A percentile compares a stretch with the other conserved stretches of the same genome.
Evolutionary conservation across 2,113 vertebrate genomes (phyloP).

Genomic region (Eolophus roseicapilla): DNA sequence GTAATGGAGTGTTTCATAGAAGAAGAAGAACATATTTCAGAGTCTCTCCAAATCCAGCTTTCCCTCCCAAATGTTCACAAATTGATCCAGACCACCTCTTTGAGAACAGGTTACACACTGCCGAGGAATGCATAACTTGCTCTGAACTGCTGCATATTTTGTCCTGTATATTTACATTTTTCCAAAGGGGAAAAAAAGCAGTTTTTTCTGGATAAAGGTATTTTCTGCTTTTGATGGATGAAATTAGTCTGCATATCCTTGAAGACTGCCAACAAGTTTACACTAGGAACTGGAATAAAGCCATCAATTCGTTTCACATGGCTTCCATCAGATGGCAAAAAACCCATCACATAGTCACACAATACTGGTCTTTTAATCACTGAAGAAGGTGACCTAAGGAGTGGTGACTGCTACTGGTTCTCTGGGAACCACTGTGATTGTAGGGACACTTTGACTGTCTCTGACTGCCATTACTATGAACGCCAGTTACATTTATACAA

Average conservation of each 20-base stretch:
- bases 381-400: not conserved
- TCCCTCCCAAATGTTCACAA: not conserved
- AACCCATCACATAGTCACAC: not conserved
- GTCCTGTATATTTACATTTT: constrained; percentile 56
- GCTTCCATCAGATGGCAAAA: constrained; percentile 2
- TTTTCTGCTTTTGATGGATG: constrained; percentile 58
- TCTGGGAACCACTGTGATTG: not conserved
- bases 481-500: not conserved
- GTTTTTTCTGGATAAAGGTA: not conserved
- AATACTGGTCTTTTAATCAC: not conserved
- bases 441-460: not conserved
- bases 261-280: constrained; percentile 43
- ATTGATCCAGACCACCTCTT: constrained; percentile 56
- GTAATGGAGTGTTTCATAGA: not conserved
- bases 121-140: constrained; percentile 58
- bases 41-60: not conserved
- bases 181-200: not conserved
- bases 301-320: not conserved
- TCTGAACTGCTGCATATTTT: constrained; percentile 59
- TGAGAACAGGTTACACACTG: constrained; percentile 52
- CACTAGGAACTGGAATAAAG: constrained; percentile 25
- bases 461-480: not conserved
- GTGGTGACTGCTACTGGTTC: not conserved
- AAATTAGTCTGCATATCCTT: constrained; percentile 46
- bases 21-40: not conserved